A percentile compares a stretch with the other conserved stretches of the same genome.
phyloP scores from a whole-genome alignment of 2,888 invertebrate genomes.

The Eurois occulta region DNA sequence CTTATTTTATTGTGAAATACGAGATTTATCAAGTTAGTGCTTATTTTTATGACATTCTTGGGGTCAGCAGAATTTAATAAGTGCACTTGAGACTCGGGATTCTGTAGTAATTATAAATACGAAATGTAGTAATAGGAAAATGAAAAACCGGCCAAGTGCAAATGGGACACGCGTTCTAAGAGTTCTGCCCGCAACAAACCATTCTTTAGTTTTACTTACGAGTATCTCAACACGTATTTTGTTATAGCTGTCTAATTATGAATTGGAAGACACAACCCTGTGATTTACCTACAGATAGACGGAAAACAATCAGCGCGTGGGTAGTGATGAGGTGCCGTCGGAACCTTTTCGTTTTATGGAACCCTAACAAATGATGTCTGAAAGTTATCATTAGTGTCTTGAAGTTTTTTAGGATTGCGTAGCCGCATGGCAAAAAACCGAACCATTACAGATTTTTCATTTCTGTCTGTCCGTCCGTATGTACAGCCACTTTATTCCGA shows the following conservation, averaged over 20 bases:
- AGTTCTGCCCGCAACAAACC: background rate
- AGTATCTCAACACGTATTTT: background rate
- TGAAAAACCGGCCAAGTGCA: background rate
- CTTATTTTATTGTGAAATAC: constrained; percentile 21
- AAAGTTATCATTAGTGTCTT: background rate
- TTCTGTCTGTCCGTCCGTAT: too few relatives aligned
- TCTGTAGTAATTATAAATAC: constrained; percentile 13
- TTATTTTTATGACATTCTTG: constrained; percentile 10
- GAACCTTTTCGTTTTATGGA: background rate
- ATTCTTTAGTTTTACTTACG: background rate
- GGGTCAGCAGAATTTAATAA: background rate
- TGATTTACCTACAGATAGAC: background rate
- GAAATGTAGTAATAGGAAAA: background rate
- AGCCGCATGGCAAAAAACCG: too few relatives aligned
- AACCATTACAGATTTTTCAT: too few relatives aligned
- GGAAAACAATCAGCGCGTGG: background rate
- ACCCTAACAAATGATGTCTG: background rate
- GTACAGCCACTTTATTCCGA: too few relatives aligned
- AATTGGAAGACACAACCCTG: background rate
- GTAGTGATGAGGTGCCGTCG: background rate
- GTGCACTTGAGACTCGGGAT: background rate
- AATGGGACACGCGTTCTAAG: too few relatives aligned
- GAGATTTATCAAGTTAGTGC: constrained; percentile 9
- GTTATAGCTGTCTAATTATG: background rate
- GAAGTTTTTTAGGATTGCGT: too few relatives aligned